These are phyloP conservation scores for Catharus fuscescens DNA, from an alignment of 2,113 vertebrate species.

Conservation along the genomic window DNA sequence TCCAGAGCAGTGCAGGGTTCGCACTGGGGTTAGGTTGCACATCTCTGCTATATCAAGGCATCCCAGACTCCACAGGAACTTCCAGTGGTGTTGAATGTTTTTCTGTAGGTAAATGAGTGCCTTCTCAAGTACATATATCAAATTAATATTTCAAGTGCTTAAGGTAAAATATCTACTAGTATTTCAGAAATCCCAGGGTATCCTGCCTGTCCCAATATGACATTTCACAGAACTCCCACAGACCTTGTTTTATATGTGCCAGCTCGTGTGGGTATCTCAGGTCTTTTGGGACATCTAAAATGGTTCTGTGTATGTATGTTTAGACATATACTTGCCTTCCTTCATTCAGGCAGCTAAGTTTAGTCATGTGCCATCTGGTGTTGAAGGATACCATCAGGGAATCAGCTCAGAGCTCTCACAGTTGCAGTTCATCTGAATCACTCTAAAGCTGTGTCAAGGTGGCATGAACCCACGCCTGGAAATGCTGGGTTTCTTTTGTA, in stretches of 20 bases:
- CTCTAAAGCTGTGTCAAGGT: not conserved
- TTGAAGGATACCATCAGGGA: not conserved
- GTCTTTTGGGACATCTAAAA: not conserved
- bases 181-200: not conserved
- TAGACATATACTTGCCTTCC: not conserved
- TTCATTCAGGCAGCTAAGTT: not conserved
- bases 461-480: rapidly evolving
- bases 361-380: not conserved
- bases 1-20: not conserved
- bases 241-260: not conserved
- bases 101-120: not conserved
- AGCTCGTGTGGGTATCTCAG: not conserved
- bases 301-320: not conserved
- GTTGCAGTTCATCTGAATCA: not conserved
- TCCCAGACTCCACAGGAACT: not conserved
- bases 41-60: rapidly evolving
- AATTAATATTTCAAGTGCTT: not conserved
- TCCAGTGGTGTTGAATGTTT: not conserved
- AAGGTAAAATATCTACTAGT: not conserved
- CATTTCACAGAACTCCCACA: not conserved
- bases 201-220: not conserved
- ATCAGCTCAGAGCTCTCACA: rapidly evolving
- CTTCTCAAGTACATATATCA: not conserved
- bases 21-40: rapidly evolving
- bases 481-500: not conserved